Conservation (phyloP, 2,113 vertebrate genomes). For the Sylvia atricapilla region DNA sequence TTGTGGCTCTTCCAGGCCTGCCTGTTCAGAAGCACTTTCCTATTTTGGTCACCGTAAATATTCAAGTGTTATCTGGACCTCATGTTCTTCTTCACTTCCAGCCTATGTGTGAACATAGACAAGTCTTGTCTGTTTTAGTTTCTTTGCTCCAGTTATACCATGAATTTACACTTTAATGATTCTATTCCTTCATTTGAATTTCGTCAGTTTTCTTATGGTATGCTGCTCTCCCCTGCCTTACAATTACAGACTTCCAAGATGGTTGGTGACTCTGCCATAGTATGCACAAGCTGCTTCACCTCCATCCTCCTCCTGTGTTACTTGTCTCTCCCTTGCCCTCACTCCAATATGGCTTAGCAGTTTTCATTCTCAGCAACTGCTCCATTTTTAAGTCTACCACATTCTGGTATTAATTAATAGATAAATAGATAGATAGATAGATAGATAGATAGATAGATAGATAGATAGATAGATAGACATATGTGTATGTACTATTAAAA, state of each 20-base stretch:
- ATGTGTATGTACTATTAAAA: background rate
- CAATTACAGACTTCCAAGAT: background rate
- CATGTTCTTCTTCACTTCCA: background rate
- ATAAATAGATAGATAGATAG: background rate
- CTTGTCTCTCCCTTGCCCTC: background rate
- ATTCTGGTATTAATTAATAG: background rate
- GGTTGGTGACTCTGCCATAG: background rate
- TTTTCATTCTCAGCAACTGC: background rate
- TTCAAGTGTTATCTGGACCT: background rate
- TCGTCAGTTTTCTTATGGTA: background rate
- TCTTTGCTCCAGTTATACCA: background rate
- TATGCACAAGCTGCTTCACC: background rate
- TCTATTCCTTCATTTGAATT: background rate
- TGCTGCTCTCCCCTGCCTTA: background rate
- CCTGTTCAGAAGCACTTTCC: background rate
- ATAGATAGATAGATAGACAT: background rate
- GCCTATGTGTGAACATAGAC: background rate
- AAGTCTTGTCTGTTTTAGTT: background rate
- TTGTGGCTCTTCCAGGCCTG: background rate
- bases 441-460: background rate
- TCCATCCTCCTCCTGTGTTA: background rate
- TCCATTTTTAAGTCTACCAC: background rate
- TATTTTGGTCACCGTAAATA: background rate
- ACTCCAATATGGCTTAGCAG: background rate
- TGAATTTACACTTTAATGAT: background rate